Base-by-base conservation (phyloP, 1,140 invertebrate species). In the Heliconius hewitsoni region DNA sequence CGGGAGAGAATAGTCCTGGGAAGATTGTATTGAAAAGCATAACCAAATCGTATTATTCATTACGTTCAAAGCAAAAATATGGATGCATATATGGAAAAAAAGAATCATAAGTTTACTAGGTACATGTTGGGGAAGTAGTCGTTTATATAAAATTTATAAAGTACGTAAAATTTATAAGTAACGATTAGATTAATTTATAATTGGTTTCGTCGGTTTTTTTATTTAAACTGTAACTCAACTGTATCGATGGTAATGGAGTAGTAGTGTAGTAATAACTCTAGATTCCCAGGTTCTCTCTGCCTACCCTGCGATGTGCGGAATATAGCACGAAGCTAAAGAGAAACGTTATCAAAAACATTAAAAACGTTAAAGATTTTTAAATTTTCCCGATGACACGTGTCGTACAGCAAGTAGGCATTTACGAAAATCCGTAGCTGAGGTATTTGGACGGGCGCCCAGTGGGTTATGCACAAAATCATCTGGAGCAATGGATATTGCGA, bases 401-500 rank as follows among this genome's bases (percentile, higher is more conserved):
- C 46, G 19, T 72, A 76, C 57, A 46, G 76, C 57, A 77, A 81
- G 76, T 73, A 42, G 46, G 66, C 66, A 72, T 71, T 76, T 57
- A 81, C 18, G 57, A 78, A 75, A 71, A 78, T 52, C 55, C 46
- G 73, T 77, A 72, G 46, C 60, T 75, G 73, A 78, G 76, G 80
- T 81, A 81, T 81, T 81, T 81, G 80, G 80, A 78, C 76, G 18
- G 16, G n/a, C 73, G 80, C 80, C 80, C 76, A 81, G 80, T 81
- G 74, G 80, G 80, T 50, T 81, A 81, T 75, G 80, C 70, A 60
- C 76, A 60, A 75, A 77, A 76, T 70, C 70, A 76, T 73, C 71
- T 74, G 30, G 71, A 77, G 19, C 27, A 34, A 66, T 52, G 71
- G 46, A 52, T 52, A 77, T 72, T 73, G 74, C 79, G 50, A 73